These are phyloP conservation scores for Scelioninae gen. 1 DNA, from an alignment of 2,888 invertebrate species.

Conservation along the genomic window DNA sequence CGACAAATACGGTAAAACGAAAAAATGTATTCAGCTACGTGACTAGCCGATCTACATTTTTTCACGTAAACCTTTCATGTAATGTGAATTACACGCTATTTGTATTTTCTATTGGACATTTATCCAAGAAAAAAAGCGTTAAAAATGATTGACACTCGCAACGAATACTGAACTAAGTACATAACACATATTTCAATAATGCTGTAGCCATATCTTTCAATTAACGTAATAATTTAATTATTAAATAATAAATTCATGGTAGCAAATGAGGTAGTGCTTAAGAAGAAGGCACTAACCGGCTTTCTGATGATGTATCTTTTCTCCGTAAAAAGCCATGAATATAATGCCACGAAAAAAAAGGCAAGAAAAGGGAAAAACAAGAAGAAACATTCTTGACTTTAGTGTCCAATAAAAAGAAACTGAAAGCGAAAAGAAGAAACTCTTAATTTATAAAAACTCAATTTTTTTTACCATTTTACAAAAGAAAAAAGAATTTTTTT, in stretches of 20 bases:
- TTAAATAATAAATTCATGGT: neutral
- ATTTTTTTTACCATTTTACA: no score
- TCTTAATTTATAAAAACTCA: no score
- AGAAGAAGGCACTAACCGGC: neutral
- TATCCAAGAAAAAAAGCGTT: slow-evolving; percentile 47
- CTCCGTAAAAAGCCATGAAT: slow-evolving; percentile 10
- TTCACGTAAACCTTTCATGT: slow-evolving; percentile 29
- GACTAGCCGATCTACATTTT: slow-evolving; percentile 50
- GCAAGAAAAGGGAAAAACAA: no score
- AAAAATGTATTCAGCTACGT: slow-evolving; percentile 51
- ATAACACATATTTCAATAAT: slow-evolving; percentile 14
- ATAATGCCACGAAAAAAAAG: neutral
- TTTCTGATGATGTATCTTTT: neutral
- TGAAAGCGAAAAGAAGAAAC: neutral
- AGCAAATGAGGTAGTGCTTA: neutral
- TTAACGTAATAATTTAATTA: slow-evolving; percentile 14
- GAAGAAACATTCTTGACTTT: neutral
- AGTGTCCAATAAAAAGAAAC: slow-evolving; percentile 3
- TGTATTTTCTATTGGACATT: slow-evolving; percentile 24
- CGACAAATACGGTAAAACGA: slow-evolving; percentile 33
- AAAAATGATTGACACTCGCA: slow-evolving; percentile 25
- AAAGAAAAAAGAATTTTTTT: no score
- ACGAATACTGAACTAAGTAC: slow-evolving; percentile 21
- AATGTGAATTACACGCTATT: slow-evolving; percentile 32
- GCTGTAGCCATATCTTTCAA: slow-evolving; percentile 3